Evolutionary conservation across 2,888 invertebrate genomes (phyloP), one percentile per base, ranked within the genome.

Genomic region (Cancer borealis): DNA sequence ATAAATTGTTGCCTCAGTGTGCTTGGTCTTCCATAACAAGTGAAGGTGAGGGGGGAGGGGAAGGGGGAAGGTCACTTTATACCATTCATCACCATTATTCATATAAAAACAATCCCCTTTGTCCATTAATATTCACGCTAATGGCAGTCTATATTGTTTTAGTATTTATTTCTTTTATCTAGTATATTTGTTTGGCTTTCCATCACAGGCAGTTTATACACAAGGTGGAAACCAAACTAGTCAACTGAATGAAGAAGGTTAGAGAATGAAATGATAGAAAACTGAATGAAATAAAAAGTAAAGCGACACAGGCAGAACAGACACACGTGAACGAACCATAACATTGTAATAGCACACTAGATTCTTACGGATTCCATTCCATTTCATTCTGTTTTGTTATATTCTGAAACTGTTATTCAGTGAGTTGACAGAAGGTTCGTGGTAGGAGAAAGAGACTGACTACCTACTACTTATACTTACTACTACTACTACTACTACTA

Each of bases 21-120:
- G 21, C 3, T 6, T n/a, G 21, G 66, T n/a, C 66, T 66, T 21
- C 66, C 66, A 21, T 66, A 66, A 66, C 66, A 66, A 1, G n/a
- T 39, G 39, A 39, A 2, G 39, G 39, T 1, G 39, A 2, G 1
- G 39, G 39, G 39, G 4, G 6, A n/a, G 66, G 1, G 3, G 39
- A 39, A 39, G 39, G 39, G 39, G 4, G 6, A n/a, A n/a, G 17
- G 3, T 4, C 54, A 54, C 0, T 3, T 21, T 21, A 14, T 5
- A 66, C 66, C n/a, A 66, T 66, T 66, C 66, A 21, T 66, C 66
- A 66, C 66, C 66, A 66, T 66, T 66, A 66, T 66, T n/a, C 66
- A 3, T n/a, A 21, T 66, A 21, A 66, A 66, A 21, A 66, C 5
- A n/a, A 66, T 66, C 66, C 66, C 66, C 66, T 66, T 66, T 3